Evolutionary conservation across 1,140 invertebrate genomes (phyloP).

Genomic region (Onthophagus taurus): DNA sequence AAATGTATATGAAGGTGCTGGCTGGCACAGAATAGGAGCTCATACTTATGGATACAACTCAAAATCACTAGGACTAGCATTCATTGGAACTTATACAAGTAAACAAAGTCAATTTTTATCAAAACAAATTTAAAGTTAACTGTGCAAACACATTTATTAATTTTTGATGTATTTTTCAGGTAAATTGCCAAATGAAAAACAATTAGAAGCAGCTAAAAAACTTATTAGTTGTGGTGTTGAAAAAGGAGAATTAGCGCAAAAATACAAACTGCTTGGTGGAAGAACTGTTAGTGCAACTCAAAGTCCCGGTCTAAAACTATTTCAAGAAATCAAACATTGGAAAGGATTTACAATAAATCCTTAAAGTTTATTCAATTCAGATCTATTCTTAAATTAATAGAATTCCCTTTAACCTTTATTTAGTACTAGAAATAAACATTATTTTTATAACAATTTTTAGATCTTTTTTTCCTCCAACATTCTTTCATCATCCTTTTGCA

Average conservation of each 20-base stretch:
- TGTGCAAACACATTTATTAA: not conserved
- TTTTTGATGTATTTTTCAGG: constrained; percentile 38
- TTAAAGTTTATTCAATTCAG: constrained; percentile 7
- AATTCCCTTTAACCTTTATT: not conserved
- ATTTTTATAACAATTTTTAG: not conserved
- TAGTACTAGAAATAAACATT: not conserved
- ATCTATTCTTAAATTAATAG: not conserved
- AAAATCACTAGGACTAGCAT: constrained; percentile 46
- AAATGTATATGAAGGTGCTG: constrained; percentile 63
- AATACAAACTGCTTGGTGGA: constrained; percentile 52
- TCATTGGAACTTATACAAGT: constrained; percentile 44
- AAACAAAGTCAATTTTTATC: constrained; percentile 9
- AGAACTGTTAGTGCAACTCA: constrained; percentile 48
- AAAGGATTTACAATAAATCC: constrained; percentile 24
- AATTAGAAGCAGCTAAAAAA: constrained; percentile 46
- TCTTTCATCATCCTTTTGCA: constrained; percentile 54
- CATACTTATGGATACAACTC: constrained; percentile 57
- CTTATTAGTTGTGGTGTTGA: constrained; percentile 53
- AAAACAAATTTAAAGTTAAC: not conserved
- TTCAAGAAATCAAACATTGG: constrained; percentile 40
- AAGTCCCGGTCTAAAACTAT: constrained; percentile 55
- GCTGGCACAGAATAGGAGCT: constrained; percentile 62
- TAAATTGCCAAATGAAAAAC: constrained; percentile 43
- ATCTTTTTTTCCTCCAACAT: constrained; percentile 3
- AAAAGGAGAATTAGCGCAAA: constrained; percentile 42